Evolutionary conservation across 2,113 vertebrate genomes (phyloP).

Genomic region (Siphamia tubifer): DNA sequence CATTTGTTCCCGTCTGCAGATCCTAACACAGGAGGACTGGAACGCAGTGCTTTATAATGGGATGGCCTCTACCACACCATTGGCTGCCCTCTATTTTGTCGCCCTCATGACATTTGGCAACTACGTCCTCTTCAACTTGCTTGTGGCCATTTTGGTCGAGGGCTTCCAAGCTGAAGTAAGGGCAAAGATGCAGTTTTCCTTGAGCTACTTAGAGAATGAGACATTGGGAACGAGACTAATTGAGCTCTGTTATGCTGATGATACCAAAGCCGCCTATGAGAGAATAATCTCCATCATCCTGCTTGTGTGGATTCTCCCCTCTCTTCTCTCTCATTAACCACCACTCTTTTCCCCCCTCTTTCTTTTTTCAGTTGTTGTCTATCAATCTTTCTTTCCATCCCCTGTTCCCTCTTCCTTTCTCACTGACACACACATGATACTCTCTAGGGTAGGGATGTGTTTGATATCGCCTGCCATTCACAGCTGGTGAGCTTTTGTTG

Average conservation of each 20-base stretch:
- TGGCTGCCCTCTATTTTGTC: slow-evolving; percentile 96
- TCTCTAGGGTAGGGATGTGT: slow-evolving; percentile 69
- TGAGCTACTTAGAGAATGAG: slow-evolving; percentile 28
- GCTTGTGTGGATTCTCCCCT: slow-evolving; percentile 42
- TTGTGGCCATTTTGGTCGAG: slow-evolving; percentile 97
- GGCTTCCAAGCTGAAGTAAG: slow-evolving; percentile 91
- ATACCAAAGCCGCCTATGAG: slow-evolving; percentile 60
- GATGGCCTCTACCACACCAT: slow-evolving; percentile 95
- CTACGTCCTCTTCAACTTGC: slow-evolving; percentile 96
- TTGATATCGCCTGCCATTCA: slow-evolving; percentile 73
- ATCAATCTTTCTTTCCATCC: not conserved
- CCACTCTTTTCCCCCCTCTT: slow-evolving; percentile 1
- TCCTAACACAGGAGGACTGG: slow-evolving; percentile 98
- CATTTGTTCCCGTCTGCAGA: slow-evolving; percentile 74
- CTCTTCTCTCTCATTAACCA: slow-evolving; percentile 12
- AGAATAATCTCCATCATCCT: slow-evolving; percentile 60
- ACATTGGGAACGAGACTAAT: slow-evolving; percentile 30
- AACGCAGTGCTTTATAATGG: slow-evolving; percentile 96
- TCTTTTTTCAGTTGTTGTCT: not conserved
- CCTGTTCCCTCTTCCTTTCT: slow-evolving; percentile 14
- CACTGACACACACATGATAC: slow-evolving; percentile 7
- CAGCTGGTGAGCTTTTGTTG: slow-evolving; percentile 78
- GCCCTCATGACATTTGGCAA: slow-evolving; percentile 98
- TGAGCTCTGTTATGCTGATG: slow-evolving; percentile 43
- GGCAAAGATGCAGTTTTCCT: slow-evolving; percentile 17